These are phyloP conservation scores for Trichogramma dendrolimi DNA, from an alignment of 2,888 invertebrate species.

Conservation along the genomic window DNA sequence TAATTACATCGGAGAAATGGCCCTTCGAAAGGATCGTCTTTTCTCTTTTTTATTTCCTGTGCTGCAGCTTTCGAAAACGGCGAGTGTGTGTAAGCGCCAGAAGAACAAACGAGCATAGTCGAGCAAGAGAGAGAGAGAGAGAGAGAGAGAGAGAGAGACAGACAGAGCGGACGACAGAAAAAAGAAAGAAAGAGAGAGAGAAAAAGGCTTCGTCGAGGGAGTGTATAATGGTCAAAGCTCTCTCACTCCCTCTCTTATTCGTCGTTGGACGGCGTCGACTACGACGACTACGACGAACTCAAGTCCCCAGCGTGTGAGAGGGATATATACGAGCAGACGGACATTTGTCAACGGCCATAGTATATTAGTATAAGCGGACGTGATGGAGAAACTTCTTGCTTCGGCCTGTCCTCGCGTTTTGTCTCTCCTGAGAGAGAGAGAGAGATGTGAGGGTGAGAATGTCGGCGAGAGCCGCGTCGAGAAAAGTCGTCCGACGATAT, in stretches of 20 bases:
- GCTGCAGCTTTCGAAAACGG: no score
- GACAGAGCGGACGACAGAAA: neutral
- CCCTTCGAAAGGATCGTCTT: neutral
- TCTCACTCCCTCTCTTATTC: no score
- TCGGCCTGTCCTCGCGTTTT: constrained; percentile 29
- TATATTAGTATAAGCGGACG: constrained; percentile 15
- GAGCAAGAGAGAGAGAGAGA: constrained; percentile 13
- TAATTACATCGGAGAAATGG: neutral
- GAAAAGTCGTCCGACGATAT: constrained; percentile 40
- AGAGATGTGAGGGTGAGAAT: constrained; percentile 10
- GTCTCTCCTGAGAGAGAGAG: constrained; percentile 43
- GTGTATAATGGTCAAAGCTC: constrained; percentile 4
- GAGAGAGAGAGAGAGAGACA: constrained; percentile 26
- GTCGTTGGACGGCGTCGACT: no score
- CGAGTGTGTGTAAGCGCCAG: no score
- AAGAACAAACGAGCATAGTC: neutral
- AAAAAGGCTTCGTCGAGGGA: constrained; percentile 23
- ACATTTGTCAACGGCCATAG: constrained; percentile 48
- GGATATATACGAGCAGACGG: constrained; percentile 36
- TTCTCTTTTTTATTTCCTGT: neutral
- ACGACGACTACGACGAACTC: no score
- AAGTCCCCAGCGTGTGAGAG: no score
- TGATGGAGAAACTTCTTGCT: constrained; percentile 2
- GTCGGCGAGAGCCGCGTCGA: constrained; percentile 15
- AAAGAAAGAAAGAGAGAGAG: neutral